phyloP scores from a whole-genome alignment of 2,888 invertebrate species.

The Geophilus truncorum region DNA sequence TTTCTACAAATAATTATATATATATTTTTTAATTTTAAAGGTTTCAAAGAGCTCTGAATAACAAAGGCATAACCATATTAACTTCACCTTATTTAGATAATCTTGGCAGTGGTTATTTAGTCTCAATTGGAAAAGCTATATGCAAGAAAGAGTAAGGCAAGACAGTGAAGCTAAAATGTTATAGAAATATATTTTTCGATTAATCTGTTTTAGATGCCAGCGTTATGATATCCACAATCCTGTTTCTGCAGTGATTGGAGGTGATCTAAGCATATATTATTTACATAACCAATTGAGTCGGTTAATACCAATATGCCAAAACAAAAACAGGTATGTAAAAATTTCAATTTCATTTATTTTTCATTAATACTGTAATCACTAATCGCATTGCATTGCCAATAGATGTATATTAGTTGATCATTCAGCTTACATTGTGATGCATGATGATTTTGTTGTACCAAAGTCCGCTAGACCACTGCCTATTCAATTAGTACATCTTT shows the following conservation, averaged over 20 bases:
- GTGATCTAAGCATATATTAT: not conserved
- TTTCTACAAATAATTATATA: too few relatives aligned
- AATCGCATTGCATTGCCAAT: not conserved
- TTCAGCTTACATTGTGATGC: not conserved
- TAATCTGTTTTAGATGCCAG: not conserved
- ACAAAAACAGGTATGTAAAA: not conserved
- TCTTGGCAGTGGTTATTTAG: not conserved
- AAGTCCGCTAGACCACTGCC: not conserved
- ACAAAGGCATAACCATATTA: constrained; percentile 2
- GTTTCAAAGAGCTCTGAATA: constrained; percentile 5
- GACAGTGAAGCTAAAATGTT: too few relatives aligned
- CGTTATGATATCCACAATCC: not conserved
- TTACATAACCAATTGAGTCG: not conserved
- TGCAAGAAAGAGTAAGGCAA: constrained; percentile 10
- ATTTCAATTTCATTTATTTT: not conserved
- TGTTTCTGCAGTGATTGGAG: not conserved
- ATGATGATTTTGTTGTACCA: constrained; percentile 2
- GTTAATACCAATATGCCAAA: not conserved
- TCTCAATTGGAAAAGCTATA: not conserved
- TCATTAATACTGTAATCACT: not conserved
- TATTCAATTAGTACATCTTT: not conserved
- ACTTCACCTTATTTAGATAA: not conserved
- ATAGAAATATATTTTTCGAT: too few relatives aligned
- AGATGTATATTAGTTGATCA: constrained; percentile 22
- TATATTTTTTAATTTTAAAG: too few relatives aligned